Evolutionary conservation across 53 echinoderm and acorn worm genomes (phyloP), one percentile per base, ranked within the genome.

Genomic region (Luidia sarsii): DNA sequence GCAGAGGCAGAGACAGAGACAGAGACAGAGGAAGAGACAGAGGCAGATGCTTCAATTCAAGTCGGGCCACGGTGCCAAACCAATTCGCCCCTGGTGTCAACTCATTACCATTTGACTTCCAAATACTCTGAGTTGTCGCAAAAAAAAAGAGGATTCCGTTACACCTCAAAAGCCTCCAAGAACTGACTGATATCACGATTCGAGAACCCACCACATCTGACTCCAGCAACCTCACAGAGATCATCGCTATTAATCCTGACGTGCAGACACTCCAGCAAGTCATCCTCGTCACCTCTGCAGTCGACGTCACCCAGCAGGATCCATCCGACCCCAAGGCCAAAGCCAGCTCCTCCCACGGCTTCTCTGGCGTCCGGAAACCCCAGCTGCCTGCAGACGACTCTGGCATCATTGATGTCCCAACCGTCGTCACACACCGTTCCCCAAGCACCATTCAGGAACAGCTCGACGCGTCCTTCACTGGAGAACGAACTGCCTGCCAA

Each of bases 171-270:
- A 51, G 3, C 10, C 51, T n/a, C n/a, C n/a, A n/a, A 51, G 15
- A 51, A 19, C 21, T 51, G 3, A 51, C n/a, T 21, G n/a, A 45
- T 45, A 45, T 9, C 19, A 66, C 33, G 23, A 66, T 66, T 14
- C 5, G 56, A 15, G 0, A 55, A 19, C 23, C 9, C 4, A 54
- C 55, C 34, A 33, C 85, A 85, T 27, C 51, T 46, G 15, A 85
- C 85, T 9, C 85, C 85, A 10, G 72, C 84, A 29, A 72, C 84
- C 15, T 84, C 73, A 46, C 35, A 33, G 15, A 72, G 84, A 11
- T 24, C 29, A 9, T 73, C 71, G 49, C 73, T 49, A 9, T 72
- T 60, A 33, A 29, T 36, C 16, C 60, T 54, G 2, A 45, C 28
- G 16, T 72, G 59, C 1, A 15, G 70, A 70, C 83, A 83, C 0